Percentiles rank a stretch among this genome's conserved stretches.
Conservation (phyloP, 2,888 invertebrate species). For the Zaprionus bogoriensis region DNA sequence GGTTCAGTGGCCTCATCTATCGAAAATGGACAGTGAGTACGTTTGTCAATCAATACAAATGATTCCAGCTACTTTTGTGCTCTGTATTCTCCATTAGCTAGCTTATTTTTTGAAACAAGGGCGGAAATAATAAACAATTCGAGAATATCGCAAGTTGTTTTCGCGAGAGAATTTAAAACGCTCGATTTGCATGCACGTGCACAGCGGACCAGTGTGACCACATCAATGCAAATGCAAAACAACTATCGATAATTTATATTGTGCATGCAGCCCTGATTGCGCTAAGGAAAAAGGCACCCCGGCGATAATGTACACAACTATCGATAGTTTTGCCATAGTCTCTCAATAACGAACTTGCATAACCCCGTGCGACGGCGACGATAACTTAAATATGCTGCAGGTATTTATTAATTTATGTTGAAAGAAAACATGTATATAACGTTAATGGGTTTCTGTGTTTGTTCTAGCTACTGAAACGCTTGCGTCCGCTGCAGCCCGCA, state of each 20-base stretch:
- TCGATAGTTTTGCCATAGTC: background rate
- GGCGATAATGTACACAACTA: background rate
- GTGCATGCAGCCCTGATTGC: background rate
- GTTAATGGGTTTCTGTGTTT: too few species aligned
- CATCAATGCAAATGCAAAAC: background rate
- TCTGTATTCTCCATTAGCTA: slow-evolving; percentile 35
- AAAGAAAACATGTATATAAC: slow-evolving; percentile 6
- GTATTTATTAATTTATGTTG: slow-evolving; percentile 23
- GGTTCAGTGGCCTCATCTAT: slow-evolving; percentile 4
- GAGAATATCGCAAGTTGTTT: background rate
- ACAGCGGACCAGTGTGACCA: slow-evolving; percentile 26
- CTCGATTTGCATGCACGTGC: slow-evolving; percentile 34
- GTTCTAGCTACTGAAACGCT: slow-evolving; percentile 33
- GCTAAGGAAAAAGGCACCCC: too few species aligned
- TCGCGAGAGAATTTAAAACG: slow-evolving; percentile 17
- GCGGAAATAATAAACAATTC: background rate
- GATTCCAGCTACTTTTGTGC: slow-evolving; percentile 10
- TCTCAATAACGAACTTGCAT: slow-evolving; percentile 57
- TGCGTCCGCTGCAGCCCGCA: slow-evolving; percentile 39
- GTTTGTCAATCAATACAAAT: background rate
- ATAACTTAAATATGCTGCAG: slow-evolving; percentile 65
- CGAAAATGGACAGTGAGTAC: background rate
- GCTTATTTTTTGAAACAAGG: background rate
- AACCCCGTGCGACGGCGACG: slow-evolving; percentile 33
- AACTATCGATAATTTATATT: too few species aligned